A percentile compares a stretch with the other conserved stretches of the same genome.
Evolutionary conservation across 2,113 vertebrate genomes (phyloP).

Genomic region (Nothocercus nigrocapillus): DNA sequence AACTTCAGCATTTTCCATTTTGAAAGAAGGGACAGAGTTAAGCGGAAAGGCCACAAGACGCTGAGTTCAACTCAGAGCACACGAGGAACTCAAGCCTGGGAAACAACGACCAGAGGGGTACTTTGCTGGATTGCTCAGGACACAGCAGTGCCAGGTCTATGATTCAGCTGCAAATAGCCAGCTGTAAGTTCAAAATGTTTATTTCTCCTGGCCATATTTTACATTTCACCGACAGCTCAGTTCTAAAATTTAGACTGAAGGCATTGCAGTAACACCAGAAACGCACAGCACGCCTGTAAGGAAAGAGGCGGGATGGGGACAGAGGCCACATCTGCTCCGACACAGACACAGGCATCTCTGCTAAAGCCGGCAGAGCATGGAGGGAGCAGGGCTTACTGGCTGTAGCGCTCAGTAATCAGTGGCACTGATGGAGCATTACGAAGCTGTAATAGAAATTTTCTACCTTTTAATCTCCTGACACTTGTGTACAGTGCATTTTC

Average conservation of each 20-base stretch:
- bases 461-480: background rate
- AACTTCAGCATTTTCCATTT: background rate
- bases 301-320: background rate
- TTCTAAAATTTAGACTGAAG: background rate
- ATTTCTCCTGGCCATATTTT: background rate
- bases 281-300: fast-evolving
- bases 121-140: background rate
- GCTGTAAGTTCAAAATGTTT: background rate
- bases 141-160: background rate
- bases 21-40: background rate
- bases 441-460: background rate
- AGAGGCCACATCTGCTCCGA: background rate
- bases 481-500: background rate
- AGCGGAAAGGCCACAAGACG: background rate
- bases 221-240: background rate
- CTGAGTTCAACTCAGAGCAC: background rate
- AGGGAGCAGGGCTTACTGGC: background rate
- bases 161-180: background rate
- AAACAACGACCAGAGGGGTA: background rate
- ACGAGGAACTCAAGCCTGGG: too few relatives aligned
- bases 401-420: too few relatives aligned
- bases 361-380: background rate
- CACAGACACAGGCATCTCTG: background rate
- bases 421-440: background rate
- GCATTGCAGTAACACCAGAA: background rate